Evolutionary conservation across 1,140 invertebrate genomes (phyloP).

Genomic region (Drosophila seguyi): DNA sequence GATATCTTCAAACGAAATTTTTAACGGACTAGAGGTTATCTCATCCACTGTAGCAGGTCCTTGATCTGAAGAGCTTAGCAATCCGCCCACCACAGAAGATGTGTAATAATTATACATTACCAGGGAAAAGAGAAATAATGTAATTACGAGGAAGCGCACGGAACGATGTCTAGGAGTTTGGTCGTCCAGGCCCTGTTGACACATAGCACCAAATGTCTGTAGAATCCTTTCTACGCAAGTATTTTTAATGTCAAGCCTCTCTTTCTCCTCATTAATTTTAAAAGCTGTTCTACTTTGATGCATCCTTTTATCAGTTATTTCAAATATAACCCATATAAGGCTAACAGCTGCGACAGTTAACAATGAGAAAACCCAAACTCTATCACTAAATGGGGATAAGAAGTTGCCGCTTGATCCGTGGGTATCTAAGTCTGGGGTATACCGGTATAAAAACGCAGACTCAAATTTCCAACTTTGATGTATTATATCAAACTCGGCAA

Average conservation of each 20-base stretch:
- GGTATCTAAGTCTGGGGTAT: conserved; percentile 69
- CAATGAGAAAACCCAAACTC: conserved; percentile 64
- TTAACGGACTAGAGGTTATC: conserved; percentile 65
- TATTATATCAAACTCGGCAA: conserved; percentile 77
- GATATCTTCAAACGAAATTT: conserved; percentile 80
- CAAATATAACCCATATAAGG: conserved; percentile 61
- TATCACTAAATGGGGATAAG: conserved; percentile 67
- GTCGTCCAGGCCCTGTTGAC: conserved; percentile 77
- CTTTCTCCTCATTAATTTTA: neutral
- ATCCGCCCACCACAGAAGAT: conserved; percentile 80
- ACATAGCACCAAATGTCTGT: conserved; percentile 68
- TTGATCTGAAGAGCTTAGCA: conserved; percentile 69
- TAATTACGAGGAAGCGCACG: conserved; percentile 67
- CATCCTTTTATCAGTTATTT: conserved; percentile 35
- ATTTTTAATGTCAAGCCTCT: neutral
- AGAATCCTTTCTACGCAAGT: conserved; percentile 52
- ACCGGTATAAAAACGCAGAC: conserved; percentile 74
- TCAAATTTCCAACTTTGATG: conserved; percentile 84
- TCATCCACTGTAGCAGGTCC: conserved; percentile 71
- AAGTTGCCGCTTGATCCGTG: conserved; percentile 73
- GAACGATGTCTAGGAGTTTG: conserved; percentile 58
- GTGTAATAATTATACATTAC: conserved; percentile 84
- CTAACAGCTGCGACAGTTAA: conserved; percentile 43
- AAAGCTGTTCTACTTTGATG: neutral
- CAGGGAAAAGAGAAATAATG: conserved; percentile 73